Evolutionary conservation across 2,888 invertebrate species (phyloP), one percentile per base, ranked within the genome.

Genomic region (Auanema sp.): DNA sequence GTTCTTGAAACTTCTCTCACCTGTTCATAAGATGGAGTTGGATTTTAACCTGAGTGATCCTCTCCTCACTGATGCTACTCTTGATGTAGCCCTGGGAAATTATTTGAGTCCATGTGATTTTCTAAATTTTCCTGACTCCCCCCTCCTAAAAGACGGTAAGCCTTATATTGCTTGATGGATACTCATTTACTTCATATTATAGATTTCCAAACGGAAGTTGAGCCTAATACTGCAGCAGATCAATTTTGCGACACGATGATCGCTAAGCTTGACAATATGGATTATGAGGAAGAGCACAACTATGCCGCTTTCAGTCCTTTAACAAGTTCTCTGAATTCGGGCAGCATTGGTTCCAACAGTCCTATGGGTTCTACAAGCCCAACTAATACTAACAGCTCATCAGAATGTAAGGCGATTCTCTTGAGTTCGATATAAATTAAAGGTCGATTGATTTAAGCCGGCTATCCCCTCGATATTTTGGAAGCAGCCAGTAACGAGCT

Each of bases 331-430:
- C 18, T 54, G 25, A 54, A 43, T 14, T 49, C 53, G 18, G 55
- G 60, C 10, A 33, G 33, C 33, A 33, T 33, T 33, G 33, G 33
- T 8, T 33, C 33, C 8, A 33, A 33, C 33, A 33, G 33, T 33
- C 33, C 33, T 33, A 44, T 25, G 14, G 60, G 60, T 8, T 54
- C 54, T 55, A 60, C 54, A 53, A 54, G 54, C n/a, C 60, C 60
- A n/a, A 60, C 60, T 11, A 60, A 54, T 23, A 60, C 60, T 5
- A 60, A 50, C 55, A 54, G 54, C 33, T 60, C 60, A 21, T 59
- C 59, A 25, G 53, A 53, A 18, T 53, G 53, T 53, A 14, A 10
- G 53, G n/a, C n/a, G n/a, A n/a, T n/a, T n/a, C n/a, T n/a, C n/a
- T n/a, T n/a, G n/a, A n/a, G n/a, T 51, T 3, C 4, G 8, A 3